Percentiles rank a stretch among this genome's conserved stretches.
Evolutionary conservation across 2,888 invertebrate species (phyloP).

Genomic region (Plebejus melissa): DNA sequence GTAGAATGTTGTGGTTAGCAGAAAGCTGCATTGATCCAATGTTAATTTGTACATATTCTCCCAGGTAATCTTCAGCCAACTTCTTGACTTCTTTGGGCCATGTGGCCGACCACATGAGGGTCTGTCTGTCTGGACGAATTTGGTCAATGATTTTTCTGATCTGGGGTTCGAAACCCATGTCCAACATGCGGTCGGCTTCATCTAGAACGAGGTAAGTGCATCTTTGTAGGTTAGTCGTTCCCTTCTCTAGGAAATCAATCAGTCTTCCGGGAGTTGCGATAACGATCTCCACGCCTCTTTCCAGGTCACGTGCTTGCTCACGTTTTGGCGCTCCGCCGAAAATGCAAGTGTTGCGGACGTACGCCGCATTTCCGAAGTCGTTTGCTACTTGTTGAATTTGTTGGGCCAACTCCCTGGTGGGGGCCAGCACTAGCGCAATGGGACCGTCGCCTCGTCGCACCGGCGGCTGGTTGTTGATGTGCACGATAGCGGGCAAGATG

Average conservation of each 20-base stretch:
- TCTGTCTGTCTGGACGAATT: constrained; percentile 95
- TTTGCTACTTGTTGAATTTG: constrained; percentile 90
- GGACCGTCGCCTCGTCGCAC: constrained; percentile 90
- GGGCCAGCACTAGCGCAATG: constrained; percentile 88
- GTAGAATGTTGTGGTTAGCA: constrained; percentile 94
- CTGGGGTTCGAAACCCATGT: constrained; percentile 99
- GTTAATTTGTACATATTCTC: constrained; percentile 93
- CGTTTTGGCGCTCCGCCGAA: constrained; percentile 95
- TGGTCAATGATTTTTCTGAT: constrained; percentile 96
- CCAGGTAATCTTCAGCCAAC: constrained; percentile 94
- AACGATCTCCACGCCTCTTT: constrained; percentile 90
- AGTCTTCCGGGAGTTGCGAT: constrained; percentile 94
- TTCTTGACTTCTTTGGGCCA: constrained; percentile 98
- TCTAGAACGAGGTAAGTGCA: constrained; percentile 93
- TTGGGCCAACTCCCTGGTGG: constrained; percentile 87
- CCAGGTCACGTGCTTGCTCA: constrained; percentile 83
- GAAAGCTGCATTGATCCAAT: constrained; percentile 92
- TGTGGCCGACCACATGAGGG: constrained; percentile 99
- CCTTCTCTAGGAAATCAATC: constrained; percentile 89
- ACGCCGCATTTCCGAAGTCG: constrained; percentile 88
- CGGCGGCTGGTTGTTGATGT: constrained; percentile 89
- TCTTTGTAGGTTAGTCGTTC: constrained; percentile 84
- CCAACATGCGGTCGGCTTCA: constrained; percentile 97
- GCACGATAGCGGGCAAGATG: constrained; percentile 90
- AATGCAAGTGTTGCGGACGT: constrained; percentile 90